phyloP scores from a whole-genome alignment of 2,888 invertebrate species.

The Caenorhabditis panamensis region DNA sequence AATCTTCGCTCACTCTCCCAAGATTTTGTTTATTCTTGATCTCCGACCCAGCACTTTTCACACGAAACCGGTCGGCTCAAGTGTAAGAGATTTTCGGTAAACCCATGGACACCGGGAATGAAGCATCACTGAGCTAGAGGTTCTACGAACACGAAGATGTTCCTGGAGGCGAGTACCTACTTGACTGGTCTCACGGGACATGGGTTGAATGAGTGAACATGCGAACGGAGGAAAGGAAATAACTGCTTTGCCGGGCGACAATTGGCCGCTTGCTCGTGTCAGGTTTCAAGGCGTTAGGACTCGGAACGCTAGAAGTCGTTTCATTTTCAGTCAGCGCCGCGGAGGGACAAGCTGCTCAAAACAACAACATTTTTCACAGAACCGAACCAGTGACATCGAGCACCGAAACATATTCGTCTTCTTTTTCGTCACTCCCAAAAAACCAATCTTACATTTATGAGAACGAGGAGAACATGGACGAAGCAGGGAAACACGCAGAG shows the following conservation, averaged over 20 bases:
- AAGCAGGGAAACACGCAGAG: no score
- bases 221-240: slow-evolving; percentile 8
- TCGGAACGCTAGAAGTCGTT: background rate
- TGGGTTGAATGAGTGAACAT: no score
- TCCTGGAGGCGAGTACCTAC: background rate
- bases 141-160: background rate
- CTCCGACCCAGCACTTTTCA: background rate
- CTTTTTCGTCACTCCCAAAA: background rate
- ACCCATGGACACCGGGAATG: no score
- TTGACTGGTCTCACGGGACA: background rate
- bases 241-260: background rate
- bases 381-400: background rate
- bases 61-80: background rate
- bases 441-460: background rate
- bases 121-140: background rate
- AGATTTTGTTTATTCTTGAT: background rate
- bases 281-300: slow-evolving; percentile 3
- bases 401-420: slow-evolving; percentile 6
- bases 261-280: slow-evolving; percentile 21
- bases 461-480: background rate
- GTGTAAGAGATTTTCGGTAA: no score
- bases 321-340: no score
- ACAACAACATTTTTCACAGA: slow-evolving; percentile 21
- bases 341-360: background rate
- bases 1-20: background rate